Evolutionary conservation across 2,797 vertebrate genomes (phyloP).

Genomic region (Melanotaenia trifasciata): DNA sequence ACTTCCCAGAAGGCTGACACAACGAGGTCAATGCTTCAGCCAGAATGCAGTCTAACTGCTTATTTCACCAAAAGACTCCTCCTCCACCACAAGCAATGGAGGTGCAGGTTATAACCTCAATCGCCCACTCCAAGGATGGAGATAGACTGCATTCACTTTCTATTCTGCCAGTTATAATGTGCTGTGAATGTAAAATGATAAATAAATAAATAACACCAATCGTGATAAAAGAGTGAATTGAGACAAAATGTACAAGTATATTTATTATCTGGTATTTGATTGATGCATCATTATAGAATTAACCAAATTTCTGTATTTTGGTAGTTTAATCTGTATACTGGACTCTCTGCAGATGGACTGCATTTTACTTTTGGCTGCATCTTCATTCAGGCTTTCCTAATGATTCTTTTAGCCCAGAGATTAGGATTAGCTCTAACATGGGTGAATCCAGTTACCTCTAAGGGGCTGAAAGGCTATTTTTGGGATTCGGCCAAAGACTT

Average conservation of each 20-base stretch:
- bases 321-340: background rate
- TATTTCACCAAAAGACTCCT: slow-evolving; percentile 42
- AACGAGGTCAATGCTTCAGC: slow-evolving; percentile 17
- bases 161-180: slow-evolving; percentile 51
- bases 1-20: slow-evolving; percentile 3
- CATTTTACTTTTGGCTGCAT: slow-evolving; percentile 20
- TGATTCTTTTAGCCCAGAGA: slow-evolving; percentile 53
- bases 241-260: slow-evolving; percentile 12
- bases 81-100: slow-evolving; percentile 31
- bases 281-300: background rate
- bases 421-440: slow-evolving; percentile 64
- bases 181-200: slow-evolving; percentile 46
- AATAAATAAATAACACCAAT: slow-evolving; percentile 32
- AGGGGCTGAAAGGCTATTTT: slow-evolving; percentile 37
- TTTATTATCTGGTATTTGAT: slow-evolving; percentile 13
- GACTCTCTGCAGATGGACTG: slow-evolving; percentile 25
- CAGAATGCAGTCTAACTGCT: slow-evolving; percentile 43
- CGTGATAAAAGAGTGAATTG: slow-evolving; percentile 37
- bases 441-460: slow-evolving; percentile 61
- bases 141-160: slow-evolving; percentile 59
- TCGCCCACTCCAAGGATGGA: slow-evolving; percentile 59
- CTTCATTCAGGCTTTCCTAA: slow-evolving; percentile 49
- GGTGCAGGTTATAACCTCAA: slow-evolving; percentile 71
- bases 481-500: slow-evolving; percentile 34
- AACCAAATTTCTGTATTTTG: background rate